Percentiles rank a stretch among this genome's conserved stretches.
phyloP scores from a whole-genome alignment of 2,888 invertebrate species.

The Sycophila texana region DNA sequence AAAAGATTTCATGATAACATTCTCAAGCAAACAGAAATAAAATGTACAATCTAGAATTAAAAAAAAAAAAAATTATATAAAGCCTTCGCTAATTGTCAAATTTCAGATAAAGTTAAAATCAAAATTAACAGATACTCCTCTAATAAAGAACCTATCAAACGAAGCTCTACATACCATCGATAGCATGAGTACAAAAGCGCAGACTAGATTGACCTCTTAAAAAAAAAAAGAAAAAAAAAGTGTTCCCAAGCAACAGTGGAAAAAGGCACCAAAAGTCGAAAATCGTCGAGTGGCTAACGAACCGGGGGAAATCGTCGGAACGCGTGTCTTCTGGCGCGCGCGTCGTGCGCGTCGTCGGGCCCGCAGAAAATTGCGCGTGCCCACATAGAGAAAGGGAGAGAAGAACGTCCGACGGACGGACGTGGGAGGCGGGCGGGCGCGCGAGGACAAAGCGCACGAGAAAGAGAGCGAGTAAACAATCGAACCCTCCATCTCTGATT shows the following conservation, averaged over 20 bases:
- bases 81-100: too few relatives aligned
- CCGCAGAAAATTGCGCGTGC: conserved; percentile 41
- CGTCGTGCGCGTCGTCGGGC: background rate
- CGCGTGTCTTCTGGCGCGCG: conserved; percentile 18
- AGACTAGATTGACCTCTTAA: background rate
- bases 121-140: too few relatives aligned
- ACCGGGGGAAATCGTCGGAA: conserved; percentile 44
- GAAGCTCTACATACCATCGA: too few relatives aligned
- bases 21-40: too few relatives aligned
- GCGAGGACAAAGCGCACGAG: conserved; percentile 52
- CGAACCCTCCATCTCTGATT: conserved; percentile 73
- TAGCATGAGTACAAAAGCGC: too few relatives aligned
- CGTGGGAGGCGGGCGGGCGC: background rate
- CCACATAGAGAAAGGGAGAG: conserved; percentile 45
- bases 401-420: conserved; percentile 27
- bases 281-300: conserved; percentile 47
- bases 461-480: conserved; percentile 71
- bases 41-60: too few relatives aligned
- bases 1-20: too few relatives aligned
- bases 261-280: conserved; percentile 8
- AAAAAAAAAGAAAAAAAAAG: conserved; percentile 8
- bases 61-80: too few relatives aligned
- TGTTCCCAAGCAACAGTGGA: background rate
- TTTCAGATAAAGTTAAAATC: too few relatives aligned
- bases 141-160: too few relatives aligned